Conservation (phyloP, 2,113 vertebrate species). For the Lampris incognitus region DNA sequence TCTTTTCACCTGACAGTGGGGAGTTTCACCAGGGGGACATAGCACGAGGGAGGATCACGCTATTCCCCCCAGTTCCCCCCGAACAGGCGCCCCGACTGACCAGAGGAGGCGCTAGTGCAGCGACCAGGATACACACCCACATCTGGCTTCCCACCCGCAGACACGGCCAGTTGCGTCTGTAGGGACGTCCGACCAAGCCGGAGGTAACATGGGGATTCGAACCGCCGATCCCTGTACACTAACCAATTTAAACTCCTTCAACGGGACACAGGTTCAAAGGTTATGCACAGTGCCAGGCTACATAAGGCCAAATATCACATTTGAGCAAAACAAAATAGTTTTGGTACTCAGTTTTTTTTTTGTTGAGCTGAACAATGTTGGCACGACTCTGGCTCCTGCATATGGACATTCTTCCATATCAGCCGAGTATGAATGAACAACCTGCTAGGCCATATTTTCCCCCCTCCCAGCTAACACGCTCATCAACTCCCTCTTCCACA, state of each 20-base stretch:
- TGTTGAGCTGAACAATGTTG: constrained; percentile 47
- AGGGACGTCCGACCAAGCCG: no score
- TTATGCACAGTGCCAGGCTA: constrained; percentile 51
- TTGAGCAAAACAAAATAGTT: constrained; percentile 63
- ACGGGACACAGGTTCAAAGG: constrained; percentile 62
- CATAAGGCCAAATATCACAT: constrained; percentile 62
- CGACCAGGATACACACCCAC: no score
- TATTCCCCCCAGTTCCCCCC: no score
- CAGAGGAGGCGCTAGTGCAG: no score
- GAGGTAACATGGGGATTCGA: no score
- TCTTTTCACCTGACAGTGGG: no score
- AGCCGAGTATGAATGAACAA: constrained; percentile 54
- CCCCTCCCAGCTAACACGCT: constrained; percentile 57
- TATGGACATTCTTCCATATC: constrained; percentile 55
- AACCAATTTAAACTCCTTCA: constrained; percentile 70
- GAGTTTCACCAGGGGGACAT: no score
- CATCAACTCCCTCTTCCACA: constrained; percentile 67
- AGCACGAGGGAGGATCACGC: no score
- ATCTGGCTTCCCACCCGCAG: no score
- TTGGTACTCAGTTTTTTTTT: constrained; percentile 44
- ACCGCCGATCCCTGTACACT: constrained; percentile 30
- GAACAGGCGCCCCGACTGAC: no score
- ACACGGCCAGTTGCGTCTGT: no score
- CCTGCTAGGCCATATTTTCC: constrained; percentile 58
- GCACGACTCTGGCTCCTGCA: constrained; percentile 42